These are phyloP conservation scores for Pseudanteris insignis DNA, from an alignment of 2,888 invertebrate species.

Conservation along the genomic window DNA sequence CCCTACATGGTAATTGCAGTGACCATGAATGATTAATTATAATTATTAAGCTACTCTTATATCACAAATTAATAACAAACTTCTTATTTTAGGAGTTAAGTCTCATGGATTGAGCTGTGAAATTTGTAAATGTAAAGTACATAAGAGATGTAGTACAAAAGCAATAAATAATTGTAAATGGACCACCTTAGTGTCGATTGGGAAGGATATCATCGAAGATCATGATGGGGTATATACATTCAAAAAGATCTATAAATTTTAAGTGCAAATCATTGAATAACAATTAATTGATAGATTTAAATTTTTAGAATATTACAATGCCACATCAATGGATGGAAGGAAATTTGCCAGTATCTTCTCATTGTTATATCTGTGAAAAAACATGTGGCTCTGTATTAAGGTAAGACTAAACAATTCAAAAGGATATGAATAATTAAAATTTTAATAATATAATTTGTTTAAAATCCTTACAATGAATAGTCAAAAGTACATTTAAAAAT, in stretches of 20 bases:
- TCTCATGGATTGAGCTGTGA: slow-evolving; percentile 96
- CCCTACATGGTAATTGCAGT: slow-evolving; percentile 74
- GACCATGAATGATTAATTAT: background rate
- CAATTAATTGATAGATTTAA: slow-evolving; percentile 1
- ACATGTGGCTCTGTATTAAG: slow-evolving; percentile 95
- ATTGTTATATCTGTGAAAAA: slow-evolving; percentile 93
- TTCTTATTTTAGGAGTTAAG: slow-evolving; percentile 77
- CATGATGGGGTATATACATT: slow-evolving; percentile 78
- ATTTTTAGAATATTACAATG: slow-evolving; percentile 83
- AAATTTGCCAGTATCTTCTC: slow-evolving; percentile 92
- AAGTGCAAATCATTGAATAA: too few relatives aligned
- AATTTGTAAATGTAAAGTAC: slow-evolving; percentile 97
- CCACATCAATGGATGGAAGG: slow-evolving; percentile 99
- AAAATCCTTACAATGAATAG: too few relatives aligned
- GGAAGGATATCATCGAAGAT: slow-evolving; percentile 94
- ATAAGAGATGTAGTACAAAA: slow-evolving; percentile 92
- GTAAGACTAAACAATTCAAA: too few relatives aligned
- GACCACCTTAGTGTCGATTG: slow-evolving; percentile 94
- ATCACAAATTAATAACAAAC: too few relatives aligned
- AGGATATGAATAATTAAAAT: too few relatives aligned
- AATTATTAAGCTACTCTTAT: too few relatives aligned
- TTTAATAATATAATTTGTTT: too few relatives aligned
- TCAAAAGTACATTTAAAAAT: too few relatives aligned
- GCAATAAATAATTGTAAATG: slow-evolving; percentile 96
- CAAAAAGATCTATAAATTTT: too few relatives aligned